These are phyloP conservation scores for Chydorus sphaericus DNA, from an alignment of 2,888 invertebrate species.

Conservation along the genomic window DNA sequence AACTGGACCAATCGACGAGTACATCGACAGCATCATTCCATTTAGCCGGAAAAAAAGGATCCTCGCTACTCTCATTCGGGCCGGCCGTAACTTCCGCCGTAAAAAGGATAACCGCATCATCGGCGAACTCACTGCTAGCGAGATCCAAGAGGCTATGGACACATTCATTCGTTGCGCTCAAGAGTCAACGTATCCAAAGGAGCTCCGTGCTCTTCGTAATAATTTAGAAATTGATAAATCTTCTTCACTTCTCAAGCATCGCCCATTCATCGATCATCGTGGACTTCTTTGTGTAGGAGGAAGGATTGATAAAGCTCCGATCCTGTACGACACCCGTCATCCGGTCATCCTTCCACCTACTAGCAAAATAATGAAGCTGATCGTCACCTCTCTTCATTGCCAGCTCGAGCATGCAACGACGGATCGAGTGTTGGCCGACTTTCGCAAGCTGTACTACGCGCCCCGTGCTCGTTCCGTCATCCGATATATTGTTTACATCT, in stretches of 20 bases:
- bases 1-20: background rate
- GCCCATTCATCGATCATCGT: constrained; percentile 4
- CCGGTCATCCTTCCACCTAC: constrained; percentile 22
- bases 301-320: background rate
- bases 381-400: constrained; percentile 18
- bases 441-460: constrained; percentile 20
- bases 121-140: background rate
- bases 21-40: background rate
- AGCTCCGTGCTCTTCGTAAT: background rate
- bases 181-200: background rate
- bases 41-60: background rate
- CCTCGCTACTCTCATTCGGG: background rate
- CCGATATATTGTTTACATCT: constrained; percentile 14
- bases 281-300: constrained; percentile 2
- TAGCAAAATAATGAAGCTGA: background rate
- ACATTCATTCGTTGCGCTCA: background rate
- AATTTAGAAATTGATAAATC: background rate
- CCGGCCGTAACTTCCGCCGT: background rate
- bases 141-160: background rate
- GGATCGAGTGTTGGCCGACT: constrained; percentile 17
- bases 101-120: background rate
- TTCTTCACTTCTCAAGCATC: background rate
- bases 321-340: constrained; percentile 17
- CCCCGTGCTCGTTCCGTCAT: constrained; percentile 18
- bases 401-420: constrained; percentile 18